These are phyloP conservation scores for Cosmopolites sordidus DNA, from an alignment of 2,888 invertebrate genomes.

Conservation along the genomic window DNA sequence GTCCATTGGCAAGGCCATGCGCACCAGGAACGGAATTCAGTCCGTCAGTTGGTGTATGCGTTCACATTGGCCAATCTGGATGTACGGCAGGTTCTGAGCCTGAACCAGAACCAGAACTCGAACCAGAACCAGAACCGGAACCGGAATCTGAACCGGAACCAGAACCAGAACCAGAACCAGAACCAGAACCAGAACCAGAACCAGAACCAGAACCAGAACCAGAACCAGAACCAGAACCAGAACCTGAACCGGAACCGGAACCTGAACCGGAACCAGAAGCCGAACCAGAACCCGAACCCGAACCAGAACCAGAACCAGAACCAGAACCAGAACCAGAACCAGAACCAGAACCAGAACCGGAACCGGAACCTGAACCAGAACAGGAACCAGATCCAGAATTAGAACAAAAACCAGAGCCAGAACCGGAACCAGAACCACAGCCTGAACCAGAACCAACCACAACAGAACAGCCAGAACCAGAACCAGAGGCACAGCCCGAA, in stretches of 20 bases:
- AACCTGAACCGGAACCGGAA: not conserved
- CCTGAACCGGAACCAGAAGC: not conserved
- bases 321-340: not conserved
- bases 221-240: constrained; percentile 1
- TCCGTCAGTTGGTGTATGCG: constrained; percentile 18
- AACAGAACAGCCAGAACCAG: not conserved
- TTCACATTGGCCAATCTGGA: constrained; percentile 14
- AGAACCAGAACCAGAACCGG: not conserved
- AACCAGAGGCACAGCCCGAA: not conserved
- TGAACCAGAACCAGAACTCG: constrained; percentile 5
- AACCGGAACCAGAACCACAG: not conserved
- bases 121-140: constrained; percentile 4
- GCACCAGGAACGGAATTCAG: constrained; percentile 25
- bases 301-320: constrained; percentile 1
- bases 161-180: constrained; percentile 5
- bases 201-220: not conserved
- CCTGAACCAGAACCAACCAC: not conserved
- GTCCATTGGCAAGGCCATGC: constrained; percentile 18
- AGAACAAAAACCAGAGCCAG: not conserved
- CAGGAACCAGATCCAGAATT: not conserved
- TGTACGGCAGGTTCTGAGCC: constrained; percentile 15
- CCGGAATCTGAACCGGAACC: constrained; percentile 4
- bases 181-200: constrained; percentile 6
- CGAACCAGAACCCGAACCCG: constrained; percentile 1
- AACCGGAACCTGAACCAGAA: not conserved